A percentile compares a stretch with the other conserved stretches of the same genome.
phyloP scores from a whole-genome alignment of 2,113 vertebrate genomes.

The Epinephelus cyanopodus region DNA sequence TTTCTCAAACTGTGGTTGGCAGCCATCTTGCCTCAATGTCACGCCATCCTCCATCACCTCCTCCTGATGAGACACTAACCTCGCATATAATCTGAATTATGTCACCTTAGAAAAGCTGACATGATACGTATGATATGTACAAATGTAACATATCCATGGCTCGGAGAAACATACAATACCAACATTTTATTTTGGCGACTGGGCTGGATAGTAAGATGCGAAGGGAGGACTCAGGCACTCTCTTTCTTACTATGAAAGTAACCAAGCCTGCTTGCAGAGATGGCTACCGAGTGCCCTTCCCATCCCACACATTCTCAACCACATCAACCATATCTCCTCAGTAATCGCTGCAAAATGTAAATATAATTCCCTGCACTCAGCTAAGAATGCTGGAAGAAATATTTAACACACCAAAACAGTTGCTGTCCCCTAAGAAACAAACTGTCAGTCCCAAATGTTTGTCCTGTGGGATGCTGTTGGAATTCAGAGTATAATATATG shows the following conservation, averaged over 20 bases:
- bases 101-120: too few relatives aligned
- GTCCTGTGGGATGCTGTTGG: neutral
- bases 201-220: neutral
- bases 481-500: slow-evolving; percentile 24
- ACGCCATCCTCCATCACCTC: too few relatives aligned
- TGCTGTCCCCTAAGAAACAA: slow-evolving; percentile 31
- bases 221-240: neutral
- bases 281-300: neutral
- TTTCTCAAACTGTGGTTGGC: too few relatives aligned
- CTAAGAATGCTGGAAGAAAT: slow-evolving; percentile 26
- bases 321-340: slow-evolving; percentile 27
- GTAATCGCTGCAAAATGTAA: slow-evolving; percentile 16
- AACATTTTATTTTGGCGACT: too few relatives aligned
- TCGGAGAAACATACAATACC: too few relatives aligned
- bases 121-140: too few relatives aligned
- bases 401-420: slow-evolving; percentile 24
- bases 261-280: slow-evolving; percentile 1
- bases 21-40: too few relatives aligned
- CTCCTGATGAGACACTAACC: too few relatives aligned
- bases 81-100: too few relatives aligned
- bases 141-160: too few relatives aligned
- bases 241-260: slow-evolving; percentile 1
- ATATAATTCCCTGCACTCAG: slow-evolving; percentile 30
- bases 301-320: slow-evolving; percentile 10
- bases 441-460: slow-evolving; percentile 20